Conservation (phyloP, 2,797 vertebrate species). For the Spheniscus humboldti region DNA sequence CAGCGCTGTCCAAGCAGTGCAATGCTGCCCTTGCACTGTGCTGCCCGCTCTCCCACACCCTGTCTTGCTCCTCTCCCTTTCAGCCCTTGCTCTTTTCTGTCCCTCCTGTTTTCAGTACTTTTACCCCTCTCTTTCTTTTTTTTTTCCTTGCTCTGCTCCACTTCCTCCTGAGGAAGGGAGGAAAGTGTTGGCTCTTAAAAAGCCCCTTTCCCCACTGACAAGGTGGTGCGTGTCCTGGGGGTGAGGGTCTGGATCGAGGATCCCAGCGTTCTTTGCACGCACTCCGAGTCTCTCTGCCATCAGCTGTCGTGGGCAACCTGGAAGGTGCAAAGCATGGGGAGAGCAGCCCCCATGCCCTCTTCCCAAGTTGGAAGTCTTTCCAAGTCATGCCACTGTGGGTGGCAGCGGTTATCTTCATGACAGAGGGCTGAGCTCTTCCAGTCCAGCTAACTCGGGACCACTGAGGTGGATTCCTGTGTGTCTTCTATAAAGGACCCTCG, state of each 20-base stretch:
- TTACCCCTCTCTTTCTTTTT: background rate
- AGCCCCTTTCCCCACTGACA: rapidly evolving
- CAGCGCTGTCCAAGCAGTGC: background rate
- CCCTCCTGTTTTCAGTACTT: background rate
- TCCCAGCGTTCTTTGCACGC: background rate
- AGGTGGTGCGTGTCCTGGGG: background rate
- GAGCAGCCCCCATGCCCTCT: background rate
- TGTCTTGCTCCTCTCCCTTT: background rate
- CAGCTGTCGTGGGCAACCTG: background rate
- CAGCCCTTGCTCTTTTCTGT: background rate
- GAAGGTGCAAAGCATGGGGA: background rate
- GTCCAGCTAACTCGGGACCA: background rate
- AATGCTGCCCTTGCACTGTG: rapidly evolving
- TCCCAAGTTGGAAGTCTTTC: background rate
- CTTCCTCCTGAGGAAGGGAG: background rate
- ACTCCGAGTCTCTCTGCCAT: background rate
- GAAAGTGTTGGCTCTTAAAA: background rate
- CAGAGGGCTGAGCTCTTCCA: background rate
- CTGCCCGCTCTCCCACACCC: background rate
- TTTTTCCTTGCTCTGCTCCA: background rate
- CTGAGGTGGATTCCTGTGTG: background rate
- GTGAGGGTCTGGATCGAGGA: background rate
- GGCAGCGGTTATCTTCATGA: background rate
- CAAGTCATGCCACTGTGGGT: background rate
- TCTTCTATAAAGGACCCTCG: background rate